Conservation (phyloP, 2,113 vertebrate genomes). For the Dasyornis broadbenti region DNA sequence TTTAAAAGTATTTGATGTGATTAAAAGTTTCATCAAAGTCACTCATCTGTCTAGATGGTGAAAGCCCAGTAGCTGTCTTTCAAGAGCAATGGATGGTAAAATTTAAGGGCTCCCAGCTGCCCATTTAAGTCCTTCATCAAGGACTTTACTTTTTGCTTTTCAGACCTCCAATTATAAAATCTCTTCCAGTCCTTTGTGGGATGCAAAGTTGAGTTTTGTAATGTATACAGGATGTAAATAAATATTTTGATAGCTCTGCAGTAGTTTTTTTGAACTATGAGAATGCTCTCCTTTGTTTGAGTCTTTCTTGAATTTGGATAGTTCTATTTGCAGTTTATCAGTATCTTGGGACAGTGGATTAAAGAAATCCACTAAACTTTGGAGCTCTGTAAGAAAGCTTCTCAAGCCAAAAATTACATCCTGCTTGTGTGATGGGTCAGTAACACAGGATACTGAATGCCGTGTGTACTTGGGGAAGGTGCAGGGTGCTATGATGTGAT, state of each 20-base stretch:
- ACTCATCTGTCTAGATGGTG: background rate
- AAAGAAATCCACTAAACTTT: background rate
- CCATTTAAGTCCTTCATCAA: background rate
- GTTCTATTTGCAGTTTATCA: background rate
- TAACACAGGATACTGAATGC: background rate
- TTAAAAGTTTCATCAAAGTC: background rate
- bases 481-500: background rate
- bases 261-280: background rate
- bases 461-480: background rate
- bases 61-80: background rate
- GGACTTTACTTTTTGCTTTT: background rate
- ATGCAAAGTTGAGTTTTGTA: background rate
- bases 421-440: background rate
- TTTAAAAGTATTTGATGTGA: background rate
- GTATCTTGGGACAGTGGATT: background rate
- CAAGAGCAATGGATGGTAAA: background rate
- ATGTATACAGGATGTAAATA: background rate
- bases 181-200: background rate
- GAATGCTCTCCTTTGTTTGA: background rate
- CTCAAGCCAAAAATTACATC: background rate
- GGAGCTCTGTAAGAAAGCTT: background rate
- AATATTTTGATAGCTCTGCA: slow-evolving; percentile 8
- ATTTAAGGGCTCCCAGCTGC: background rate
- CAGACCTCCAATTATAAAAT: background rate
- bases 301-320: background rate